phyloP scores from a whole-genome alignment of 2,113 vertebrate genomes.

The Phocoena sinus region DNA sequence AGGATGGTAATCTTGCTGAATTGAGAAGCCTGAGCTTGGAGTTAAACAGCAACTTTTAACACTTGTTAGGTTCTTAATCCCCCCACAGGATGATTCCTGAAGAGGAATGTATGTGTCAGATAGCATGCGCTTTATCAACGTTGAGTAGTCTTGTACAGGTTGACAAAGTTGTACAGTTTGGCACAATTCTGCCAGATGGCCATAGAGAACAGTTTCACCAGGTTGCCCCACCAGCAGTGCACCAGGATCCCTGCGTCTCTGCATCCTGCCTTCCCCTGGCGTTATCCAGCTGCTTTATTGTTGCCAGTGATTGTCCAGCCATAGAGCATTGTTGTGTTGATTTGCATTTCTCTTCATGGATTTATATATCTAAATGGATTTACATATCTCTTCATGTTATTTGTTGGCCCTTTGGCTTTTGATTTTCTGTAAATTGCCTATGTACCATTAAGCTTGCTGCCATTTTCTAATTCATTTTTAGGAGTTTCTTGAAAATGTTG shows the following conservation, averaged over 20 bases:
- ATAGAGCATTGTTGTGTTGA: not conserved
- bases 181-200: not conserved
- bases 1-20: not conserved
- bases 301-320: not conserved
- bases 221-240: not conserved
- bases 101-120: not conserved
- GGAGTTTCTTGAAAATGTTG: not conserved
- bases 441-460: not conserved
- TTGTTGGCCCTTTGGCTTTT: not conserved
- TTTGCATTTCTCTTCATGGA: not conserved
- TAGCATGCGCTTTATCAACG: not conserved
- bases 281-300: not conserved
- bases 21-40: not conserved
- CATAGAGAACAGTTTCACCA: not conserved
- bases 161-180: not conserved
- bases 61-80: not conserved
- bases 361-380: not conserved
- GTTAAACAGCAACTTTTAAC: not conserved
- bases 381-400: not conserved
- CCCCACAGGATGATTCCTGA: not conserved
- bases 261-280: not conserved
- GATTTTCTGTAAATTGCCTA: not conserved
- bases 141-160: not conserved
- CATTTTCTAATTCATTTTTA: not conserved
- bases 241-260: not conserved